These are phyloP conservation scores for Arctia plantaginis DNA, from an alignment of 2,888 invertebrate genomes.

Conservation along the genomic window DNA sequence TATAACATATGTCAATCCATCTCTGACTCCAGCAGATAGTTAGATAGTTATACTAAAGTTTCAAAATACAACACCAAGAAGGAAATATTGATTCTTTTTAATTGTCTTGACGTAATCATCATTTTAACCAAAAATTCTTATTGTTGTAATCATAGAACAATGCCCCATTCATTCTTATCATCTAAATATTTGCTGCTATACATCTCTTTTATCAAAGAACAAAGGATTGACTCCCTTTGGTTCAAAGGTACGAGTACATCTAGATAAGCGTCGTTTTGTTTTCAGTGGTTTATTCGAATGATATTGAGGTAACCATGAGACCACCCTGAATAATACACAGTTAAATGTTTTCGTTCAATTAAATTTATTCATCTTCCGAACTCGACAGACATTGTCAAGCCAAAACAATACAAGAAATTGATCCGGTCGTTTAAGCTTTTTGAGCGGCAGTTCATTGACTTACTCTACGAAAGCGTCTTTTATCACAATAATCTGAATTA, in stretches of 20 bases:
- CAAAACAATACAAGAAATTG: neutral
- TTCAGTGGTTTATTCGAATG: neutral
- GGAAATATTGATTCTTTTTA: neutral
- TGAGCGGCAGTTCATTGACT: too few relatives aligned
- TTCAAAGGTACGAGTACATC: neutral
- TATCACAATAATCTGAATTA: too few relatives aligned
- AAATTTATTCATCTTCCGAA: neutral
- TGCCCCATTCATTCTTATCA: neutral
- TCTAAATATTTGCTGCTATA: neutral
- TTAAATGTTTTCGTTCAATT: neutral
- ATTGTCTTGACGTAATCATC: neutral
- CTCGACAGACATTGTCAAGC: neutral
- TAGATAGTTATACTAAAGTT: neutral
- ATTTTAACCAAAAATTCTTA: neutral
- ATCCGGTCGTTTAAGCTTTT: too few relatives aligned
- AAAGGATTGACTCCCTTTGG: neutral
- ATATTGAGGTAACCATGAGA: neutral
- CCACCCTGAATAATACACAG: neutral
- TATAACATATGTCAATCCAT: too few relatives aligned
- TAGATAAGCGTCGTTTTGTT: slow-evolving; percentile 6
- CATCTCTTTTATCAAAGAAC: slow-evolving; percentile 2
- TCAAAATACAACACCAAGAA: neutral
- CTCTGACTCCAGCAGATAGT: too few relatives aligned
- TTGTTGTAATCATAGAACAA: neutral
- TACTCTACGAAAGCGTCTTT: too few relatives aligned